Conservation (phyloP, 2,888 invertebrate genomes). For the Cistogaster globosa region DNA sequence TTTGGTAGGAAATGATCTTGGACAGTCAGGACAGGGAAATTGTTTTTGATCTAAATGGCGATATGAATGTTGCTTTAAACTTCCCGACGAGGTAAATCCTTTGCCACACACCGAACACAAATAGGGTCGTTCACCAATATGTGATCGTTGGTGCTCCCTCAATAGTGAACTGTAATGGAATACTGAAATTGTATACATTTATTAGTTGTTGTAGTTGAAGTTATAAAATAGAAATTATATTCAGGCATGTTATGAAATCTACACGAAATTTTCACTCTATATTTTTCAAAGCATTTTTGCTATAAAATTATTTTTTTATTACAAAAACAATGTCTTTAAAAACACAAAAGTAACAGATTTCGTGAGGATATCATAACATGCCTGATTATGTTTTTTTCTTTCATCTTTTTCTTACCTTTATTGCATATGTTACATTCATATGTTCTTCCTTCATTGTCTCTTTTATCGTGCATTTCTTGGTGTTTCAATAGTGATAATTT, state of each 20-base stretch:
- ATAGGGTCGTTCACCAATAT: constrained; percentile 61
- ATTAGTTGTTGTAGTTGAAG: constrained; percentile 16
- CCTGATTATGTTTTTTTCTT: neutral
- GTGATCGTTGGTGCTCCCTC: constrained; percentile 54
- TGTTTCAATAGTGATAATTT: constrained; percentile 60
- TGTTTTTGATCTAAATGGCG: constrained; percentile 58
- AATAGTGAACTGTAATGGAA: constrained; percentile 34
- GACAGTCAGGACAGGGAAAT: constrained; percentile 63
- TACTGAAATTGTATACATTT: constrained; percentile 16
- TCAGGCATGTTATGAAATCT: too few relatives aligned
- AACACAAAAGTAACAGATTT: too few relatives aligned
- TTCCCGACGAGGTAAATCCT: constrained; percentile 56
- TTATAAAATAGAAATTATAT: too few relatives aligned
- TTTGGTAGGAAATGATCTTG: constrained; percentile 59
- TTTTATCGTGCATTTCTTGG: constrained; percentile 50
- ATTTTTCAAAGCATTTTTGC: too few relatives aligned
- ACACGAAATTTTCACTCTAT: too few relatives aligned
- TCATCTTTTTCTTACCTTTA: constrained; percentile 43
- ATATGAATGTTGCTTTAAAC: constrained; percentile 62
- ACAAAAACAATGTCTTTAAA: too few relatives aligned
- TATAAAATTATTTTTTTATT: too few relatives aligned
- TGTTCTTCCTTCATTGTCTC: constrained; percentile 36
- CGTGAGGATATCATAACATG: too few relatives aligned
- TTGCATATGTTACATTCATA: constrained; percentile 62
- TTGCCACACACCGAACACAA: constrained; percentile 67